Conservation (phyloP, 2,888 invertebrate genomes). For the Drosophila percnosoma region DNA sequence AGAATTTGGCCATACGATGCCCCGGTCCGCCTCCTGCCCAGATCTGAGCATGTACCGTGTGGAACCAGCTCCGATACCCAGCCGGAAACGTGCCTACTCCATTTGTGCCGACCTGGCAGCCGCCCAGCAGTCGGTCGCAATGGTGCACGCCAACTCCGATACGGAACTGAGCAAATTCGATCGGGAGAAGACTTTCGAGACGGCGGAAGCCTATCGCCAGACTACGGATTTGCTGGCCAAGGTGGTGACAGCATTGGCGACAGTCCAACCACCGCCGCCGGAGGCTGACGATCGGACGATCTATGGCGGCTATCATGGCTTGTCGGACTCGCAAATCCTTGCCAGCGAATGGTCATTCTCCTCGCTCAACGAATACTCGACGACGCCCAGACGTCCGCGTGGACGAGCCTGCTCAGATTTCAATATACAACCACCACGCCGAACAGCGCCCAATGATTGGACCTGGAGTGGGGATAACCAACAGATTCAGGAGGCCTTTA, state of each 20-base stretch:
- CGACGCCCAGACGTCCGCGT: conserved; percentile 83
- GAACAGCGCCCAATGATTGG: conserved; percentile 83
- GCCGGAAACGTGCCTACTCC: conserved; percentile 88
- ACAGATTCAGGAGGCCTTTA: conserved; percentile 84
- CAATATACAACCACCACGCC: conserved; percentile 74
- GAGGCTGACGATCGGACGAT: conserved; percentile 82
- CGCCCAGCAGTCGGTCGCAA: conserved; percentile 46
- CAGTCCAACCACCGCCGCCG: conserved; percentile 85
- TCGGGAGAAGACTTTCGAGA: conserved; percentile 89
- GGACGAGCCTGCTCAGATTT: conserved; percentile 88
- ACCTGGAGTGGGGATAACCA: conserved; percentile 85
- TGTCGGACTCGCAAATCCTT: conserved; percentile 90
- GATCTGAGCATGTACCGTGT: conserved; percentile 88
- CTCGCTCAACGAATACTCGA: conserved; percentile 75
- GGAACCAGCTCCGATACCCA: conserved; percentile 85
- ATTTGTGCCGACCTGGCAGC: conserved; percentile 86
- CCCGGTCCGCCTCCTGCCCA: conserved; percentile 89
- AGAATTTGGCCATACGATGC: conserved; percentile 76
- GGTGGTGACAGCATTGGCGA: conserved; percentile 91
- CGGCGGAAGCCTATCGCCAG: conserved; percentile 89
- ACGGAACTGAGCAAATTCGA: conserved; percentile 92
- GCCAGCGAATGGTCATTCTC: conserved; percentile 88
- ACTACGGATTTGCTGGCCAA: conserved; percentile 91
- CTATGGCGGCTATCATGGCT: conserved; percentile 87
- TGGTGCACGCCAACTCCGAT: conserved; percentile 89